Conservation (phyloP, 2,888 invertebrate species). For the Machimus atricapillus region DNA sequence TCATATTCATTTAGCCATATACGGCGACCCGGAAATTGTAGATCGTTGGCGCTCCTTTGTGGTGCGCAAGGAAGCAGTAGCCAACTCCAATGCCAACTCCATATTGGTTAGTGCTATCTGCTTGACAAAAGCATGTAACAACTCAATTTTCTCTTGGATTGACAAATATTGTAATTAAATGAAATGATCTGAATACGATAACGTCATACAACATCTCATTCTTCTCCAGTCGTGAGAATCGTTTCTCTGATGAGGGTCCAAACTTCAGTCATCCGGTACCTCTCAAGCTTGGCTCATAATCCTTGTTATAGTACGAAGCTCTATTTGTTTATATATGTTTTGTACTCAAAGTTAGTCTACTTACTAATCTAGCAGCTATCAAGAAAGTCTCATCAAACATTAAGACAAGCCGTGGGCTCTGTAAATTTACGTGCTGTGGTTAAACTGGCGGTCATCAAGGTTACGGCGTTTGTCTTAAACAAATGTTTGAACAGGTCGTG, state of each 20-base stretch:
- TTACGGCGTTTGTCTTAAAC: neutral
- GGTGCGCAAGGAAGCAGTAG: neutral
- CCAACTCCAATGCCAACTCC: neutral
- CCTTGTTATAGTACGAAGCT: neutral
- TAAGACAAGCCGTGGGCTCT: neutral
- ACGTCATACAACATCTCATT: neutral
- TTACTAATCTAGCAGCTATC: neutral
- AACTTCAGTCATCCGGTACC: neutral
- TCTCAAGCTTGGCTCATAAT: neutral
- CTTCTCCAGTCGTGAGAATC: neutral
- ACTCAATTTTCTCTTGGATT: neutral
- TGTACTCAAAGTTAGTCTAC: neutral
- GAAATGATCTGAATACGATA: neutral
- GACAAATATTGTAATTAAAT: neutral
- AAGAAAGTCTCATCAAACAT: neutral
- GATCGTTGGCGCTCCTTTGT: neutral
- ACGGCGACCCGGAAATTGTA: neutral
- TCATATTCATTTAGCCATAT: neutral
- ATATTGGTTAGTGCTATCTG: neutral
- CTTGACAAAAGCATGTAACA: neutral
- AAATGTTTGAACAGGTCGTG: neutral
- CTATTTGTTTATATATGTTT: neutral
- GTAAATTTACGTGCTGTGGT: neutral
- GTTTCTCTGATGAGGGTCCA: neutral
- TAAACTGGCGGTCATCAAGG: neutral